phyloP scores from a whole-genome alignment of 2,797 vertebrate genomes.

The Macropodus opercularis region DNA sequence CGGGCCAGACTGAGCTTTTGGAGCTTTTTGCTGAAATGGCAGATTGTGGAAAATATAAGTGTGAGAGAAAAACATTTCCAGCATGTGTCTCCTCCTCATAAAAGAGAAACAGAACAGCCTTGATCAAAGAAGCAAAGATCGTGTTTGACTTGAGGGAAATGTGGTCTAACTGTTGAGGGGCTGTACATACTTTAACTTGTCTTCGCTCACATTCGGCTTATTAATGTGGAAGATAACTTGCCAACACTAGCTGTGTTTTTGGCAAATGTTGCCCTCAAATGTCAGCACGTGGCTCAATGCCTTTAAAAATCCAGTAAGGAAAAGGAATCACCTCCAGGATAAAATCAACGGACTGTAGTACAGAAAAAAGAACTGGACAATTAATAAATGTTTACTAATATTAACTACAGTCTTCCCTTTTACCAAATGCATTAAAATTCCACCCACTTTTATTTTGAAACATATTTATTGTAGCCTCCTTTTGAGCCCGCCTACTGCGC shows the following conservation, averaged over 20 bases:
- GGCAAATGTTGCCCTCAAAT: background rate
- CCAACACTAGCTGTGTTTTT: background rate
- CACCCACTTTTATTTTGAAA: conserved; percentile 47
- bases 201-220: background rate
- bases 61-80: background rate
- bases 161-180: conserved; percentile 1
- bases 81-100: conserved; percentile 3
- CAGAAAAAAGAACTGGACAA: too few species aligned
- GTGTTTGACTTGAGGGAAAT: conserved; percentile 11
- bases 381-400: too few species aligned
- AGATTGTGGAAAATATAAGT: conserved; percentile 17
- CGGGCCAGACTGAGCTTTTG: conserved; percentile 29
- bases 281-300: background rate
- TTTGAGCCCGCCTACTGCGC: background rate
- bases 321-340: background rate
- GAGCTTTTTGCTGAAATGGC: conserved; percentile 7
- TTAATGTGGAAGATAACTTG: conserved; percentile 9
- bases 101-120: conserved; percentile 7
- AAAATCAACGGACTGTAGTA: background rate
- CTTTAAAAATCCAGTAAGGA: background rate
- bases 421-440: background rate
- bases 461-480: background rate
- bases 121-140: conserved; percentile 2
- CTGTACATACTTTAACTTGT: background rate
- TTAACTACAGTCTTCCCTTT: background rate